These are phyloP conservation scores for Xanthorhoe spadicearia DNA, from an alignment of 2,888 invertebrate species.

Conservation along the genomic window DNA sequence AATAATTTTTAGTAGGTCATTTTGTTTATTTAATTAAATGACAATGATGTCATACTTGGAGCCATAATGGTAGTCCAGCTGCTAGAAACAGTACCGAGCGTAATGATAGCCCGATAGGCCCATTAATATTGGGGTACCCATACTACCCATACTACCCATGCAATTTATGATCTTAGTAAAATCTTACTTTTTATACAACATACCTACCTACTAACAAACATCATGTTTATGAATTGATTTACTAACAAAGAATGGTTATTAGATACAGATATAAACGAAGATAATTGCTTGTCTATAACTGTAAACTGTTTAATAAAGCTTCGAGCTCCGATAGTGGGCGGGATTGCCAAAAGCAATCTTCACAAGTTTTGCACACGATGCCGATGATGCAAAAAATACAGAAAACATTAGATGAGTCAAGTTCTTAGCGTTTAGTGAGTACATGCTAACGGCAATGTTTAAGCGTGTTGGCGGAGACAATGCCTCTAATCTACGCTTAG, in stretches of 20 bases:
- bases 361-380: conserved; percentile 51
- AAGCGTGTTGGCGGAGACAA: conserved; percentile 81
- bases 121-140: conserved; percentile 15
- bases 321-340: conserved; percentile 51
- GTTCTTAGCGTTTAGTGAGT: conserved; percentile 25
- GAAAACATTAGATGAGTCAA: conserved; percentile 56
- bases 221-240: conserved; percentile 40
- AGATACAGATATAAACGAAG: conserved; percentile 43
- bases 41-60: conserved; percentile 31
- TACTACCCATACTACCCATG: too few species aligned
- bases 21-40: conserved; percentile 24
- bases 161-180: conserved; percentile 35
- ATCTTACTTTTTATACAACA: conserved; percentile 32
- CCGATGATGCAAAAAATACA: conserved; percentile 52
- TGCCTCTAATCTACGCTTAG: conserved; percentile 67
- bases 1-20: conserved; percentile 4
- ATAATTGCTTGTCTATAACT: conserved; percentile 47
- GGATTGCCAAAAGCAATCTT: conserved; percentile 53
- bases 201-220: too few species aligned
- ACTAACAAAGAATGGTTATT: conserved; percentile 39
- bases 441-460: conserved; percentile 52
- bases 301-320: conserved; percentile 43
- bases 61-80: conserved; percentile 1
- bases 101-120: conserved; percentile 23
- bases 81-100: conserved; percentile 22